Evolutionary conservation across 2,888 invertebrate genomes (phyloP), one percentile per base, ranked within the genome.

Genomic region (Himalopsyche tibetana): DNA sequence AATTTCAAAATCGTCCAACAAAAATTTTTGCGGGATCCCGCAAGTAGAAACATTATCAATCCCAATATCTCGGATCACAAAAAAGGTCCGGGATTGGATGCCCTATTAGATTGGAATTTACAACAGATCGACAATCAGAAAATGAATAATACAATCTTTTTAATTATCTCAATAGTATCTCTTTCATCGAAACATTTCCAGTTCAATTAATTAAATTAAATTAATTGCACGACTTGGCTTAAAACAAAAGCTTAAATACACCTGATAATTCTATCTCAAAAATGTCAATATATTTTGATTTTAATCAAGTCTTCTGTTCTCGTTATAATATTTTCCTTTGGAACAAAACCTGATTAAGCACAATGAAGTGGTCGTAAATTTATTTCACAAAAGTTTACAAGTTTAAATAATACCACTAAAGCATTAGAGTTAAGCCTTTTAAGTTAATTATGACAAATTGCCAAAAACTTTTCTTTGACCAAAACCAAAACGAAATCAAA

Each of bases 211-310:
- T 63, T 19, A 28, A 63, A 19, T 63, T 19, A 19, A 51, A 51
- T 63, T 4, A 5, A 9, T 63, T 19, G 63, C 28, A 63, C 19
- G 63, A 8, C 19, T 28, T 19, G 9, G 19, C 5, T 63, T 28
- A 19, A 28, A 63, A 63, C 63, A 28, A 28, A 63, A 11, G 63
- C 63, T 0, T 11, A 63, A 19, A 19, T 63, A 63, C 11, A 63
- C 6, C 19, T 4, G 63, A 19, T 63, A 19, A 63, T 63, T 19
- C 4, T 5, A 63, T 63, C 63, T 28, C 8, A 63, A 63, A 63
- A 63, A 19, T 63, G 63, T 63, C 63, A 63, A 63, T 63, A 63
- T 15, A 63, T 63, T 63, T 63, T 63, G 63, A 19, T n/a, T 63
- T 63, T 63, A 63, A 19, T 63, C 6, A 63, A 63, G 11, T 63